phyloP scores from a whole-genome alignment of 2,888 invertebrate species.

The Plebejus anna region DNA sequence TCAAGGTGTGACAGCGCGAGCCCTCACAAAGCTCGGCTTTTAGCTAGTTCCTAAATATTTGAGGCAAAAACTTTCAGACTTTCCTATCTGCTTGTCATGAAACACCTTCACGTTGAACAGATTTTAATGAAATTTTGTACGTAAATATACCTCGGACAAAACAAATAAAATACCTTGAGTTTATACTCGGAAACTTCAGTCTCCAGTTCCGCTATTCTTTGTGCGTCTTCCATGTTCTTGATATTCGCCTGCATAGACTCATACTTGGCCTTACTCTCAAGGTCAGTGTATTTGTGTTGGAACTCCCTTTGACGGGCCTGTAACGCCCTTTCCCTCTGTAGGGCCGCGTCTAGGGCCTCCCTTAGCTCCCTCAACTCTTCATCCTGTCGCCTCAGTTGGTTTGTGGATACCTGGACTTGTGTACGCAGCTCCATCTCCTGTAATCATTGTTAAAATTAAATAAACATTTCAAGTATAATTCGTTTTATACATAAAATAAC shows the following conservation, averaged over 20 bases:
- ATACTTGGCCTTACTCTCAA: conserved; percentile 88
- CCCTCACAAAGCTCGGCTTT: too few relatives aligned
- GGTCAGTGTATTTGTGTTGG: conserved; percentile 84
- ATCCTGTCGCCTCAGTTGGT: conserved; percentile 93
- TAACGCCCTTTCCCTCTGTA: conserved; percentile 86
- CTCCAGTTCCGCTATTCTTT: conserved; percentile 94
- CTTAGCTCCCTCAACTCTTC: conserved; percentile 93
- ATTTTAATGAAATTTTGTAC: too few relatives aligned
- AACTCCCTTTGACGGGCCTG: conserved; percentile 90
- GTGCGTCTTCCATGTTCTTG: conserved; percentile 96
- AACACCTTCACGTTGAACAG: too few relatives aligned
- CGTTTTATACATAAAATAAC: too few relatives aligned
- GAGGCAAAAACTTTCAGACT: too few relatives aligned
- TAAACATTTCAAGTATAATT: too few relatives aligned
- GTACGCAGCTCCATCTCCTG: conserved; percentile 97
- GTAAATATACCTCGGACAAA: too few relatives aligned
- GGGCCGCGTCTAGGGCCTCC: conserved; percentile 87
- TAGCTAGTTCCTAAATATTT: too few relatives aligned
- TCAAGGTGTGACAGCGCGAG: too few relatives aligned
- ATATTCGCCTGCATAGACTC: conserved; percentile 96
- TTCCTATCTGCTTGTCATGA: too few relatives aligned
- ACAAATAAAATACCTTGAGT: conserved; percentile 83
- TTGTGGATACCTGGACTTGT: conserved; percentile 94
- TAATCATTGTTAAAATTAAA: conserved; percentile 24
- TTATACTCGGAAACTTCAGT: conserved; percentile 96